A percentile compares a stretch with the other conserved stretches of the same genome.
phyloP scores from a whole-genome alignment of 2,113 vertebrate genomes.

The Cathartes aura region DNA sequence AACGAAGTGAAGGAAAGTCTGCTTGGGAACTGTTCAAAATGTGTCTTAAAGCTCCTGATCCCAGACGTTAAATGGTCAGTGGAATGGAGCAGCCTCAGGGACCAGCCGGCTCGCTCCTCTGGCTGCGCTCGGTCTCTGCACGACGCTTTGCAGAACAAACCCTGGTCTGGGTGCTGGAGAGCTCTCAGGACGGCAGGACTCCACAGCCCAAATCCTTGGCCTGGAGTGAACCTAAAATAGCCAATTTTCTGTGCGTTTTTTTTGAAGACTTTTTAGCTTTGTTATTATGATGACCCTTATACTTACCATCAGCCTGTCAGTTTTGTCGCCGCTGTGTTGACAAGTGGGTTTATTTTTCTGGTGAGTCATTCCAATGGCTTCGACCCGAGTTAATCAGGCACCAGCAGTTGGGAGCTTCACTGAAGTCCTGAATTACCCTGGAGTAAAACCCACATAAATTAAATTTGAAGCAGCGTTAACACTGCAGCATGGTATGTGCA shows the following conservation, averaged over 20 bases:
- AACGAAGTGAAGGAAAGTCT: not conserved
- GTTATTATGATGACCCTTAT: not conserved
- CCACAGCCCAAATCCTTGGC: not conserved
- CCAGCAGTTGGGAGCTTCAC: not conserved
- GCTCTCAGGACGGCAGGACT: not conserved
- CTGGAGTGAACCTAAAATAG: not conserved
- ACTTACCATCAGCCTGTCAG: not conserved
- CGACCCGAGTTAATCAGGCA: not conserved
- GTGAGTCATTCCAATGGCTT: not conserved
- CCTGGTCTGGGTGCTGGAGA: not conserved
- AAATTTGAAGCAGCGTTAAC: not conserved
- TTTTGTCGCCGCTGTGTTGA: not conserved
- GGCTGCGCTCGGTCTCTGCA: rapidly evolving
- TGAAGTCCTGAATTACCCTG: not conserved
- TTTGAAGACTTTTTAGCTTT: not conserved
- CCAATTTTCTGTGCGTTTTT: not conserved
- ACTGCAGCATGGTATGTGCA: not conserved
- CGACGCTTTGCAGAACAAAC: not conserved
- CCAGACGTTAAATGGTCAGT: rapidly evolving
- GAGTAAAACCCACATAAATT: not conserved
- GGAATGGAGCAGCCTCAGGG: not conserved
- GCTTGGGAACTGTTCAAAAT: not conserved
- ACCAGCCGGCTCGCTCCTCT: not conserved
- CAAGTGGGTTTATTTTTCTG: not conserved
- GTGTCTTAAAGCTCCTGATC: not conserved